A percentile compares a stretch with the other conserved stretches of the same genome.
phyloP scores from a whole-genome alignment of 2,113 vertebrate species.

The Vireo altiloquus region DNA sequence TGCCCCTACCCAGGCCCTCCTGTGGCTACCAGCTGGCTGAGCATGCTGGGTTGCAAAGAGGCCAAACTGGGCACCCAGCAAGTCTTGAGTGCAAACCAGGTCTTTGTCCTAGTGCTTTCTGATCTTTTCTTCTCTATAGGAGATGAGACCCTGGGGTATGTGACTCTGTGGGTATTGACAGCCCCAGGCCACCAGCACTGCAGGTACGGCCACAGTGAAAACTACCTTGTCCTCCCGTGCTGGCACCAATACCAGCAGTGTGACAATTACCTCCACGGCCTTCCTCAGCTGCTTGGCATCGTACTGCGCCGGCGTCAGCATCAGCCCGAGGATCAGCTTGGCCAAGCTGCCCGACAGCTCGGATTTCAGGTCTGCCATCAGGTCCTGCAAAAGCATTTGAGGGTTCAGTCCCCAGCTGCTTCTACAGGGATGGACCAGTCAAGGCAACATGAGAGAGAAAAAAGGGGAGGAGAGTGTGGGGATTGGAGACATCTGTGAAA shows the following conservation, averaged over 20 bases:
- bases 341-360: conserved; percentile 91
- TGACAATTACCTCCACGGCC: conserved; percentile 86
- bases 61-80: neutral
- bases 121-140: neutral
- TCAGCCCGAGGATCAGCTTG: conserved; percentile 88
- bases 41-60: neutral
- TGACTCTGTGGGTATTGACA: neutral
- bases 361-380: conserved; percentile 94
- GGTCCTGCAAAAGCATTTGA: conserved; percentile 70
- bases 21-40: neutral
- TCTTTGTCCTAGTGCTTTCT: neutral
- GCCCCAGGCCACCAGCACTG: rapidly evolving
- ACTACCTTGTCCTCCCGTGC: rapidly evolving
- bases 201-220: rapidly evolving
- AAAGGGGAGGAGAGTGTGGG: rapidly evolving
- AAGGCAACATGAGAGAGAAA: neutral
- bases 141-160: rapidly evolving
- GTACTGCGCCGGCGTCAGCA: conserved; percentile 91
- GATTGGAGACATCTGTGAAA: neutral
- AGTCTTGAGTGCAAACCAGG: neutral
- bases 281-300: conserved; percentile 97
- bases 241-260: rapidly evolving
- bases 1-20: neutral
- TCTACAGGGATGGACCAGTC: rapidly evolving
- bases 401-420: neutral